Conservation (phyloP, 2,113 vertebrate species). For the Sclerurus mexicanus region DNA sequence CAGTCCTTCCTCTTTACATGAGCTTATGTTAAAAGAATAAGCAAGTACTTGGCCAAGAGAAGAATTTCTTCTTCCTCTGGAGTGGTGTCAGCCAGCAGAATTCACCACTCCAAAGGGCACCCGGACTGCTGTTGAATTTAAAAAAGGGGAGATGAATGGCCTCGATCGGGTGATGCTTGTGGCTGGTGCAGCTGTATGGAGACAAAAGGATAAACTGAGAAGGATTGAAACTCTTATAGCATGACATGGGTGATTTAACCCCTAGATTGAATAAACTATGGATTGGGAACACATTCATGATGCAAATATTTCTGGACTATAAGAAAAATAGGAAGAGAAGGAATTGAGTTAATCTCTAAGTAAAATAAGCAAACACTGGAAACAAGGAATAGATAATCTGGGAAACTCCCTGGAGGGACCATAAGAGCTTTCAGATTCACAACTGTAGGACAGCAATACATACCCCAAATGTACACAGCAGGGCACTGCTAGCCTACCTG, state of each 20-base stretch:
- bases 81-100: slow-evolving; percentile 61
- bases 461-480: neutral
- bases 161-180: slow-evolving; percentile 23
- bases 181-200: slow-evolving; percentile 58
- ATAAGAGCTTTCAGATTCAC: neutral
- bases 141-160: slow-evolving; percentile 51
- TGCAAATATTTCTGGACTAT: neutral
- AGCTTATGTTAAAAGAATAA: slow-evolving; percentile 1
- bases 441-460: fast-evolving
- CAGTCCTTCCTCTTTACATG: neutral
- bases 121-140: slow-evolving; percentile 56
- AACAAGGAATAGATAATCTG: neutral
- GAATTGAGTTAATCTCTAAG: neutral
- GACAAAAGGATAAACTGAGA: slow-evolving; percentile 48
- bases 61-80: slow-evolving; percentile 54
- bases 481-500: neutral
- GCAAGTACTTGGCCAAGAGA: neutral
- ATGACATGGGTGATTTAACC: neutral
- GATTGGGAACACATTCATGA: neutral
- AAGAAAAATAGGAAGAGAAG: neutral
- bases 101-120: slow-evolving; percentile 39
- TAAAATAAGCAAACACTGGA: neutral
- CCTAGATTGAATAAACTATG: neutral
- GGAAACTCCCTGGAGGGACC: neutral
- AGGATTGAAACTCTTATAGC: neutral